phyloP scores from a whole-genome alignment of 2,888 invertebrate species.

The Acrocyrtus sp. region DNA sequence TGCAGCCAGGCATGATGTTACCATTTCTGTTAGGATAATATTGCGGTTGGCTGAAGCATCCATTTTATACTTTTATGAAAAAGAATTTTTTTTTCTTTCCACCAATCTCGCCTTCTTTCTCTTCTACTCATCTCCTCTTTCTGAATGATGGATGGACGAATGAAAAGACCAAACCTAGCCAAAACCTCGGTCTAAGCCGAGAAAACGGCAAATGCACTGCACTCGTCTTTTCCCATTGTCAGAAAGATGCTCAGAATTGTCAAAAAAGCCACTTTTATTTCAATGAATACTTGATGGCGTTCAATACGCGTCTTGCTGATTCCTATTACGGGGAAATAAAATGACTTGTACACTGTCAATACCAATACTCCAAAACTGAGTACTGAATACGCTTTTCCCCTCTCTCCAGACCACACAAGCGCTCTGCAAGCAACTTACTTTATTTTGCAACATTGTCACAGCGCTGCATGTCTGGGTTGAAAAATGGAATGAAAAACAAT shows the following conservation, averaged over 20 bases:
- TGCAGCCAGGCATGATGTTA: slow-evolving; percentile 25
- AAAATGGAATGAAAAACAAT: no score
- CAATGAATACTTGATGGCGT: not conserved
- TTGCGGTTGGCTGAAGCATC: not conserved
- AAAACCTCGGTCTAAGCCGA: not conserved
- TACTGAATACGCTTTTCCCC: no score
- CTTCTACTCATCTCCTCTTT: not conserved
- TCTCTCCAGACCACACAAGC: no score
- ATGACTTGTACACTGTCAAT: no score
- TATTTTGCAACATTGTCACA: no score
- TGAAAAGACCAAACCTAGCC: slow-evolving; percentile 23
- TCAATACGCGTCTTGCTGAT: no score
- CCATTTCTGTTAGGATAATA: not conserved
- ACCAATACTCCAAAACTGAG: no score
- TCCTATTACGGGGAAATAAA: no score
- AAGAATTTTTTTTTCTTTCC: no score
- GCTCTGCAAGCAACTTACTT: no score
- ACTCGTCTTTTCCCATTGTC: not conserved
- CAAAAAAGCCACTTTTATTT: not conserved
- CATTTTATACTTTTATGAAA: slow-evolving; percentile 17
- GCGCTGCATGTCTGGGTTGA: no score
- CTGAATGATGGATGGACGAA: slow-evolving; percentile 42
- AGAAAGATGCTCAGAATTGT: not conserved
- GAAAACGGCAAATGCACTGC: slow-evolving; percentile 1
- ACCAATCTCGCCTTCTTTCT: no score